phyloP scores from a whole-genome alignment of 2,113 vertebrate species.

The Apus apus region DNA sequence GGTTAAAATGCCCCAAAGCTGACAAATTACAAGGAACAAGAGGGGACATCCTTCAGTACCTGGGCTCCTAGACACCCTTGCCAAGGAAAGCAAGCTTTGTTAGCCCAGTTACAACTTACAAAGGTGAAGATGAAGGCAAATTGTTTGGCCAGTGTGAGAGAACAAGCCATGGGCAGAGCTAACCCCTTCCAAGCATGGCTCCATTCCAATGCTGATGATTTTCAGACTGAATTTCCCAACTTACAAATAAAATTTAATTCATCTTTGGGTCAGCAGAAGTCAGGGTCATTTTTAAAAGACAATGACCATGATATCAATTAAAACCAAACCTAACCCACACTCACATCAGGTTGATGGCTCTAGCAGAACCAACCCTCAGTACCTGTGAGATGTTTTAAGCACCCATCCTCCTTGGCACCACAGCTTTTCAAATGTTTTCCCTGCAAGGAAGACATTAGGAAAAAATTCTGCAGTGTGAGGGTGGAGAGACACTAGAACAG shows the following conservation, averaged over 20 bases:
- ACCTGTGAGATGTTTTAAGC: not conserved
- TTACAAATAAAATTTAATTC: not conserved
- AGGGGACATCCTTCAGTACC: not conserved
- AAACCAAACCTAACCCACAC: not conserved
- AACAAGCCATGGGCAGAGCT: not conserved
- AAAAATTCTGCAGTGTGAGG: too few species aligned
- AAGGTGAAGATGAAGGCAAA: not conserved
- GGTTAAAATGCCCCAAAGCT: not conserved
- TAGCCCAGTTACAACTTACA: not conserved
- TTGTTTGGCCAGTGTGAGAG: not conserved
- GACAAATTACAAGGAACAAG: not conserved
- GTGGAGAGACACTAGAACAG: too few species aligned
- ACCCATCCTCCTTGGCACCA: not conserved
- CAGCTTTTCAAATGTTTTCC: not conserved
- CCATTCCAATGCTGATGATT: not conserved
- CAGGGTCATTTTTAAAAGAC: not conserved
- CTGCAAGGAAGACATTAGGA: not conserved
- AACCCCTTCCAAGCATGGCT: not conserved
- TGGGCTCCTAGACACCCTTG: not conserved
- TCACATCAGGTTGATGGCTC: not conserved
- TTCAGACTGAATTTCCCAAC: not conserved
- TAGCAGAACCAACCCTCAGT: not conserved
- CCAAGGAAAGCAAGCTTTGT: rapidly evolving
- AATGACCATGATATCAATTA: not conserved
- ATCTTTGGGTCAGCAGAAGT: not conserved